phyloP scores from a whole-genome alignment of 2,797 vertebrate species.

The Acanthurus tractus region DNA sequence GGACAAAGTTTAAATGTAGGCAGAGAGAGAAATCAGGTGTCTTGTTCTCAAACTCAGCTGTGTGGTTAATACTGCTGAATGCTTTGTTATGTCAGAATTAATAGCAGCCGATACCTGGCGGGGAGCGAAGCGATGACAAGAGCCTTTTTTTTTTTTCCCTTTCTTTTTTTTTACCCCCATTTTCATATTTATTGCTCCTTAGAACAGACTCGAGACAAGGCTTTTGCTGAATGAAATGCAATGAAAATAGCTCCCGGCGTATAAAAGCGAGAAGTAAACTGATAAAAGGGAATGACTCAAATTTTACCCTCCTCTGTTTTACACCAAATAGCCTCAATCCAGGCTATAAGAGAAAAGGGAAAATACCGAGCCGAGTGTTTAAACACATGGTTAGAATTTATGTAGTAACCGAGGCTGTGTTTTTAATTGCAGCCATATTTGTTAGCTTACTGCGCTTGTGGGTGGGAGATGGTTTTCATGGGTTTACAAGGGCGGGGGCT shows the following conservation, averaged over 20 bases:
- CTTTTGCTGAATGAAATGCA: constrained; percentile 30
- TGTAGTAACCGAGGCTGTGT: constrained; percentile 39
- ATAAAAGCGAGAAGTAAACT: constrained; percentile 19
- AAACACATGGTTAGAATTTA: constrained; percentile 52
- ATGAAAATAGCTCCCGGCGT: constrained; percentile 21
- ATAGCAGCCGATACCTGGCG: constrained; percentile 11
- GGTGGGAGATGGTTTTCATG: constrained; percentile 51
- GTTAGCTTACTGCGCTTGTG: constrained; percentile 46
- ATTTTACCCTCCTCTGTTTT: constrained; percentile 35
- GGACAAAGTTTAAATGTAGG: constrained; percentile 23
- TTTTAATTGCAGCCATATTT: constrained; percentile 74
- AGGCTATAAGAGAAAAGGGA: neutral
- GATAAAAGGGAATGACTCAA: constrained; percentile 29
- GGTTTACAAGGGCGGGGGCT: constrained; percentile 36
- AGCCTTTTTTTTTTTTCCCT: neutral
- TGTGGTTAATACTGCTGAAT: constrained; percentile 27
- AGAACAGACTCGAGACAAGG: neutral
- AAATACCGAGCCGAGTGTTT: constrained; percentile 30
- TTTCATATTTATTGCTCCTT: constrained; percentile 21
- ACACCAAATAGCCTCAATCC: constrained; percentile 29
- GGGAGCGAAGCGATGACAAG: neutral
- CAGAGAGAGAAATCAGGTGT: constrained; percentile 29
- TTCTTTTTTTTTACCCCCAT: neutral
- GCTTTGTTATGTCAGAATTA: constrained; percentile 35
- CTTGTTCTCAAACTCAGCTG: constrained; percentile 31